Evolutionary conservation across 2,797 vertebrate genomes (phyloP), one percentile per base, ranked within the genome.

Genomic region (Liparis tanakae): DNA sequence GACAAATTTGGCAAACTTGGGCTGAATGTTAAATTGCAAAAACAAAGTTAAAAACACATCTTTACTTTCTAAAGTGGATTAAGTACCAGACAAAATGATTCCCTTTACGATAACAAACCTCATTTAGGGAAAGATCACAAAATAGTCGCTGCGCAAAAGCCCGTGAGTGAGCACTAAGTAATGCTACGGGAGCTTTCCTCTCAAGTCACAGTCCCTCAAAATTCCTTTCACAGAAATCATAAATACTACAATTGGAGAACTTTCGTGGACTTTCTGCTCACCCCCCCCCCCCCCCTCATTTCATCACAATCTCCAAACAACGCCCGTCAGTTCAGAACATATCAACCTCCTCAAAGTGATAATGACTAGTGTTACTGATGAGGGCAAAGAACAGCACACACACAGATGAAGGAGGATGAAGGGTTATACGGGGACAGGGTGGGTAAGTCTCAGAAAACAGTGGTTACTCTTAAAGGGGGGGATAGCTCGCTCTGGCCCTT

Each of bases 151-250:
- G 10, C 71, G 72, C 54, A 20, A 65, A 67, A 77, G 72, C 37
- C 34, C 22, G 67, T 48, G 39, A 57, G 67, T 48, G 39, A 57
- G 67, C 55, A 57, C 55, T 17, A 69, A 73, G 37, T 84, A 79
- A 76, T 76, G 37, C 41, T 74, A 44, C 62, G 77, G 63, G 53
- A 79, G 62, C 64, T 15, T 76, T 75, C 64, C 59, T 65, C 79
- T 81, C 25, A 54, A 51, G 74, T 78, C 71, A 71, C n/a, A 84
- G 77, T 86, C 85, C 89, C 76, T 86, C 81, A 82, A 76, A 84
- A 57, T 78, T 80, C 82, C 82, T 86, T 89, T 85, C 53, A 91
- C 54, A 88, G 76, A 91, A 86, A 84, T 88, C 70, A 89, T 87
- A 88, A 91, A 89, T 87, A 83, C 41, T 76, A 85, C 18, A 67